Conservation (phyloP, 1,140 invertebrate genomes). For the Platyscapa corneri region DNA sequence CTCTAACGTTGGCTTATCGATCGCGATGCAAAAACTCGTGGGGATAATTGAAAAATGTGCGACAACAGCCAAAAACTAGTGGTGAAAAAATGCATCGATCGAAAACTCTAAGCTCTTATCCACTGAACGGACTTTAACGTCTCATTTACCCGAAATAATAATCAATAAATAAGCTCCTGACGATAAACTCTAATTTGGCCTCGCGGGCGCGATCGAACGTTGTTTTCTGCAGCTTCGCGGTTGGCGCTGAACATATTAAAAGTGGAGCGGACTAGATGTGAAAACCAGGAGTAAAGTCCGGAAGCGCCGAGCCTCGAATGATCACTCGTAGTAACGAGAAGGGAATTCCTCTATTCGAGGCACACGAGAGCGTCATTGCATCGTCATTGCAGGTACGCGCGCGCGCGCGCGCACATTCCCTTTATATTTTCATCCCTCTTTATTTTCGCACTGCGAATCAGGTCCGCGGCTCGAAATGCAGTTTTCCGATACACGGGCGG, state of each 20-base stretch:
- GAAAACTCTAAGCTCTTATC: no score
- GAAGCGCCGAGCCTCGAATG: not conserved
- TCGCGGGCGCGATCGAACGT: no score
- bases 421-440: not conserved
- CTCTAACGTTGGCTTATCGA: no score
- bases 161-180: no score
- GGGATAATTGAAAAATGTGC: no score
- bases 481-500: slow-evolving; percentile 46
- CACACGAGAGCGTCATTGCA: slow-evolving; percentile 26
- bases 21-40: no score
- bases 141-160: no score
- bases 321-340: not conserved
- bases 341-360: not conserved
- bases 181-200: no score
- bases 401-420: not conserved
- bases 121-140: no score
- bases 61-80: no score
- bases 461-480: slow-evolving; percentile 30
- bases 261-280: not conserved
- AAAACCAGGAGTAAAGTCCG: not conserved
- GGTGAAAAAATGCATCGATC: no score
- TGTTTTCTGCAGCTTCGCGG: no score
- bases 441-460: slow-evolving; percentile 36
- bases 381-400: slow-evolving; percentile 18
- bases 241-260: not conserved